A percentile compares a stretch with the other conserved stretches of the same genome.
Evolutionary conservation across 2,113 vertebrate genomes (phyloP).

Genomic region (Dissostichus mawsoni): DNA sequence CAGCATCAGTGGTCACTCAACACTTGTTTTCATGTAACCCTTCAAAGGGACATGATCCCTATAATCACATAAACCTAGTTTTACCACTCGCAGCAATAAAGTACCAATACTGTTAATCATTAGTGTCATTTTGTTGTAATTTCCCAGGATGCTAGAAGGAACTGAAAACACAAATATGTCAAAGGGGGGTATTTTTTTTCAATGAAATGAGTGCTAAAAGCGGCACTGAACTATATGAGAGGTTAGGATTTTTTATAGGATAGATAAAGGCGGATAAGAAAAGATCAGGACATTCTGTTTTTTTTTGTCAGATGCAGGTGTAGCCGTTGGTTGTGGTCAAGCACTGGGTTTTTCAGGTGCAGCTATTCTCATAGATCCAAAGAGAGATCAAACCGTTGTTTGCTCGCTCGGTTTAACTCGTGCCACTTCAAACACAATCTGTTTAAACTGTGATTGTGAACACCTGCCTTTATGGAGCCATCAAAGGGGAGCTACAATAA

Average conservation of each 20-base stretch:
- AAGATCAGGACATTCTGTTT: background rate
- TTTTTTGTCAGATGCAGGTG: slow-evolving; percentile 47
- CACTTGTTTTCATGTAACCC: slow-evolving; percentile 53
- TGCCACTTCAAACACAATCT: slow-evolving; percentile 70
- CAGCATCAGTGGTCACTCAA: slow-evolving; percentile 47
- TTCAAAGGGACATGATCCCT: slow-evolving; percentile 63
- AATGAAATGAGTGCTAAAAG: background rate
- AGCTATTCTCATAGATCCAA: slow-evolving; percentile 59
- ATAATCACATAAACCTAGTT: slow-evolving; percentile 50
- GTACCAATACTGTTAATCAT: slow-evolving; percentile 39
- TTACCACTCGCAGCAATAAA: slow-evolving; percentile 31
- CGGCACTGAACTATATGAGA: background rate
- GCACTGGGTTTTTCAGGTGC: slow-evolving; percentile 42
- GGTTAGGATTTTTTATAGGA: background rate
- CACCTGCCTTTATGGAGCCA: slow-evolving; percentile 68
- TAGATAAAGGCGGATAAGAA: background rate
- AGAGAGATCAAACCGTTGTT: slow-evolving; percentile 62
- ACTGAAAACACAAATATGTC: slow-evolving; percentile 5
- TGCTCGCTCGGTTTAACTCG: slow-evolving; percentile 32
- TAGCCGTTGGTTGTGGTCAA: slow-evolving; percentile 52
- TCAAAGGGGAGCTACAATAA: slow-evolving; percentile 63
- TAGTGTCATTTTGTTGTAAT: slow-evolving; percentile 13
- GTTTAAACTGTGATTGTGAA: slow-evolving; percentile 60
- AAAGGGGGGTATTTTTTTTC: background rate
- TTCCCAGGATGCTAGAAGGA: slow-evolving; percentile 7